These are phyloP conservation scores for Mormoops blainvillei DNA, from an alignment of 2,113 vertebrate species.

Conservation along the genomic window DNA sequence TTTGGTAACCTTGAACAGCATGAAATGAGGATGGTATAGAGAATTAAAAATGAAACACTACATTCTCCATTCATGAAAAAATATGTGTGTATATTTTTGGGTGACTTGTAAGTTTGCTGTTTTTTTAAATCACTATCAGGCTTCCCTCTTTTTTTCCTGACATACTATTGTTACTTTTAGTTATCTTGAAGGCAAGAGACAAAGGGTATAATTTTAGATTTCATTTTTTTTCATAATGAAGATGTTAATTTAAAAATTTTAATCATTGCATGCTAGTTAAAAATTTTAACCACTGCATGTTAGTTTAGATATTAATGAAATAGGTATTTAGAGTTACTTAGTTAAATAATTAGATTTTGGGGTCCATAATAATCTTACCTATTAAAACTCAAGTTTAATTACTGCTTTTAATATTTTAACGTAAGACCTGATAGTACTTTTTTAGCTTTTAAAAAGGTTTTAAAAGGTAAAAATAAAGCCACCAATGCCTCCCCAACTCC, in stretches of 20 bases:
- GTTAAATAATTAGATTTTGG: not conserved
- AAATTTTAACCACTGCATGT: conserved; percentile 32
- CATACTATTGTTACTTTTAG: conserved; percentile 32
- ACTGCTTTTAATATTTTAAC: conserved; percentile 42
- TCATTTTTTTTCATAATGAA: conserved; percentile 23
- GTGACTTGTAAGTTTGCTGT: conserved; percentile 8
- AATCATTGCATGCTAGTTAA: not conserved
- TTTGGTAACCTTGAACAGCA: conserved; percentile 52
- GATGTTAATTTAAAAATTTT: conserved; percentile 19
- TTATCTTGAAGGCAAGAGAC: conserved; percentile 13
- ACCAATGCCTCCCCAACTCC: not conserved
- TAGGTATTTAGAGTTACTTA: conserved; percentile 10
- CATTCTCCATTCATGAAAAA: conserved; percentile 4
- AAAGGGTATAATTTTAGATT: conserved; percentile 21
- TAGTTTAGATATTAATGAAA: not conserved
- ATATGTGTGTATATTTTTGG: not conserved
- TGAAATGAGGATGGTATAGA: conserved; percentile 61
- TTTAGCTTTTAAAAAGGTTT: not conserved
- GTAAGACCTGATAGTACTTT: not conserved
- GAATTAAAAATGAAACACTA: conserved; percentile 30
- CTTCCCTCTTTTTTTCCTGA: not conserved
- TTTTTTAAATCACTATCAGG: not conserved
- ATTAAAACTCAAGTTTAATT: conserved; percentile 31
- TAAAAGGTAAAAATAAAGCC: not conserved
- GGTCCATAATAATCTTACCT: not conserved